A percentile compares a stretch with the other conserved stretches of the same genome.
These are phyloP conservation scores for Poecilia gillii DNA, from an alignment of 2,797 vertebrate species.

Conservation along the genomic window DNA sequence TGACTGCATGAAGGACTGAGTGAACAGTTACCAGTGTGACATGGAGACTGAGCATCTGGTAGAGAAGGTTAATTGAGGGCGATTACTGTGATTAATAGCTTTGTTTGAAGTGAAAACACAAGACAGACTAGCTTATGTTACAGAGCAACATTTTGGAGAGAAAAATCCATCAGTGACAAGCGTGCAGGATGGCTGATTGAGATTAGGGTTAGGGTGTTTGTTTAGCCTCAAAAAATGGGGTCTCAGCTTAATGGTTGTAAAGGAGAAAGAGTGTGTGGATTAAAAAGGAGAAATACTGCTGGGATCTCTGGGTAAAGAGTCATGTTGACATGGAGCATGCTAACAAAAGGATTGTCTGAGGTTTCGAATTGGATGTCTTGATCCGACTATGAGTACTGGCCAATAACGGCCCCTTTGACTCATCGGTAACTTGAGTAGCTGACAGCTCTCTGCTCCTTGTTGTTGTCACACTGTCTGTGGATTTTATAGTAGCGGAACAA, in stretches of 20 bases:
- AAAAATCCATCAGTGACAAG: slow-evolving; percentile 75
- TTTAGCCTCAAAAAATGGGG: slow-evolving; percentile 28
- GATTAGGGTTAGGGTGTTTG: slow-evolving; percentile 43
- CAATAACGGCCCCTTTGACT: background rate
- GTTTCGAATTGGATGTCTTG: background rate
- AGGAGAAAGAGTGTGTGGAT: slow-evolving; percentile 39
- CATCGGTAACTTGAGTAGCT: background rate
- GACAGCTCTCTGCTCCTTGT: background rate
- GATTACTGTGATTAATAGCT: slow-evolving; percentile 90
- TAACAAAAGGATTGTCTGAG: slow-evolving; percentile 15
- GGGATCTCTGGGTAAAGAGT: slow-evolving; percentile 57
- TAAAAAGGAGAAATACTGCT: slow-evolving; percentile 53
- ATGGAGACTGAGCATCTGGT: slow-evolving; percentile 75
- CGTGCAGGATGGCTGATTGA: slow-evolving; percentile 43
- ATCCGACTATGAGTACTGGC: background rate
- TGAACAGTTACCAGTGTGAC: slow-evolving; percentile 67
- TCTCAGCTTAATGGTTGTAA: slow-evolving; percentile 46
- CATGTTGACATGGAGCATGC: slow-evolving; percentile 56
- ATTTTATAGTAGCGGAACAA: background rate
- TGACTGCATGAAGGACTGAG: slow-evolving; percentile 52
- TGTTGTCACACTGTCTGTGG: background rate
- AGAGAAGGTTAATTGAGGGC: slow-evolving; percentile 84
- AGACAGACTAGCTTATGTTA: slow-evolving; percentile 84
- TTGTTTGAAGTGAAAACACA: slow-evolving; percentile 89
- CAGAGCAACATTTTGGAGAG: slow-evolving; percentile 85